Conservation (phyloP, 2,888 invertebrate species). For the Brenthis hecate region DNA sequence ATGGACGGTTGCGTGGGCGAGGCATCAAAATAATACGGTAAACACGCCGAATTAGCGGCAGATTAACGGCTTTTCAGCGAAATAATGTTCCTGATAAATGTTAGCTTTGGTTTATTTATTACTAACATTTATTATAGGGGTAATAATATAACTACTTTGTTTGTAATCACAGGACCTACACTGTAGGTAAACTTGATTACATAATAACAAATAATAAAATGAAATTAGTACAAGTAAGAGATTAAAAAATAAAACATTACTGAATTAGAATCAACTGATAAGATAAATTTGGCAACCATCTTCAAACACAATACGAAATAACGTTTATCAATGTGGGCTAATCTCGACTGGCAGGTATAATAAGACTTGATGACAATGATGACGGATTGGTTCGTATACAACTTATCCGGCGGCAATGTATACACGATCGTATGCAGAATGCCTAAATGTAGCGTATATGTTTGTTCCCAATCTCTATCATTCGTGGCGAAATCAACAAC, state of each 20-base stretch:
- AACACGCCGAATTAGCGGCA: slow-evolving; percentile 60
- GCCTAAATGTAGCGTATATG: slow-evolving; percentile 4
- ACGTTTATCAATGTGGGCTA: not conserved
- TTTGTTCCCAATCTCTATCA: slow-evolving; percentile 12
- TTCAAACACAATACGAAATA: not conserved
- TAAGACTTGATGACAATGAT: slow-evolving; percentile 15
- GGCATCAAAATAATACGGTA: slow-evolving; percentile 64
- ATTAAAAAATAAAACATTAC: too few species aligned
- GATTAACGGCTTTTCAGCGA: slow-evolving; percentile 41
- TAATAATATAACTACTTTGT: slow-evolving; percentile 19
- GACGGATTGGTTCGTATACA: slow-evolving; percentile 15
- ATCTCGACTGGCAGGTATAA: not conserved
- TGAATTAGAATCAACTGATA: not conserved
- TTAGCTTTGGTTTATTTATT: slow-evolving; percentile 37
- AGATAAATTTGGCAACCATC: not conserved
- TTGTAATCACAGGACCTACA: slow-evolving; percentile 1
- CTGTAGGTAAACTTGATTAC: too few species aligned
- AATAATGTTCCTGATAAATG: slow-evolving; percentile 42
- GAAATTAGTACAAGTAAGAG: too few species aligned
- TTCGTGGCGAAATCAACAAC: slow-evolving; percentile 20
- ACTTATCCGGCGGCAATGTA: not conserved
- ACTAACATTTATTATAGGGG: slow-evolving; percentile 29
- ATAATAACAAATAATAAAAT: too few species aligned
- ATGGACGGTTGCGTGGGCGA: slow-evolving; percentile 63
- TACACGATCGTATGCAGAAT: slow-evolving; percentile 8